These are phyloP conservation scores for Alectoris magna DNA, from an alignment of 2,797 vertebrate species.

Conservation along the genomic window DNA sequence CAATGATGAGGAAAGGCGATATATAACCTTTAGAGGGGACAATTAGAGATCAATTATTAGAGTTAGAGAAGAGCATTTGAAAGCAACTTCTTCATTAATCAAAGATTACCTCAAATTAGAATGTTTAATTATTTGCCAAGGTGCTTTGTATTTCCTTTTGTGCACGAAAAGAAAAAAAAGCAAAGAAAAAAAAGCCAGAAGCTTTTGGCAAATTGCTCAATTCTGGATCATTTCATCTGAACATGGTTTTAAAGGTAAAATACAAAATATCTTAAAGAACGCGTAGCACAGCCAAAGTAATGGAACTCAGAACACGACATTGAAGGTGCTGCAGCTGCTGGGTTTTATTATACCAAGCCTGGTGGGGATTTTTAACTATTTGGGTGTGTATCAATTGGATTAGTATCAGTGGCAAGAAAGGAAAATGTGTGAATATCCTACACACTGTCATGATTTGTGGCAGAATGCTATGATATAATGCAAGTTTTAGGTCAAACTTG, in stretches of 20 bases:
- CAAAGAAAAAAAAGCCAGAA: background rate
- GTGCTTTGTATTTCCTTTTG: conserved; percentile 3
- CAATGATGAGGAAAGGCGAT: conserved; percentile 66
- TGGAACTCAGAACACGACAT: background rate
- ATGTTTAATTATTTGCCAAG: conserved; percentile 63
- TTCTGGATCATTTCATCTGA: background rate
- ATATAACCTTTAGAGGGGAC: conserved; percentile 71
- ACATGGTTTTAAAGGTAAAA: background rate
- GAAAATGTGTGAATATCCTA: background rate
- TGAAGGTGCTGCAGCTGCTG: background rate
- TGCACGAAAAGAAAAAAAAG: background rate
- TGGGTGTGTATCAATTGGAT: background rate
- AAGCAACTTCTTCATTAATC: conserved; percentile 68
- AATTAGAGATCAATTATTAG: conserved; percentile 73
- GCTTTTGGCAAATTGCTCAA: background rate
- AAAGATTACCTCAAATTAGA: conserved; percentile 69
- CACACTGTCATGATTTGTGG: too few species aligned
- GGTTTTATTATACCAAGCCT: background rate
- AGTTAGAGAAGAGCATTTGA: conserved; percentile 39
- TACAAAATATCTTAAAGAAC: background rate
- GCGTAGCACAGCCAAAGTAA: background rate
- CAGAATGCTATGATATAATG: background rate
- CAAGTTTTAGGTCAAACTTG: background rate
- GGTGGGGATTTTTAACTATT: background rate
- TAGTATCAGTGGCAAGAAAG: background rate